Conservation (phyloP, 2,797 vertebrate genomes). For the Pseudochirops corinnae region DNA sequence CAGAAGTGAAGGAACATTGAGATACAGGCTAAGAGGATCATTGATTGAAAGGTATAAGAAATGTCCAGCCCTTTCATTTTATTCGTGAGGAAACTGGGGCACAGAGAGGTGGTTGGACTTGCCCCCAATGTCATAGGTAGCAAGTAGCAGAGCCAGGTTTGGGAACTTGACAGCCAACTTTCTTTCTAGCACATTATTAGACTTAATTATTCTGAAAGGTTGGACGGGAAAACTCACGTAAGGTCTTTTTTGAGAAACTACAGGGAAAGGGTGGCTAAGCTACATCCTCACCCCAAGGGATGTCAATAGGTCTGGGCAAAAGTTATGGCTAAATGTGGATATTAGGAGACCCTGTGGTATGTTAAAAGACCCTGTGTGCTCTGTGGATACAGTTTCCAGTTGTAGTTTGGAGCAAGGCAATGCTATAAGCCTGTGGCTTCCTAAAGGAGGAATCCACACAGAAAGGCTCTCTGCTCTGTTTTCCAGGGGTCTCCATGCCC, state of each 20-base stretch:
- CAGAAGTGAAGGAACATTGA: neutral
- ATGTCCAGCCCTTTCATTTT: neutral
- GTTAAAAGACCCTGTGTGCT: neutral
- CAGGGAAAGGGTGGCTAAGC: neutral
- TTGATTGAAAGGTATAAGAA: neutral
- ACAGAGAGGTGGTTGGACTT: neutral
- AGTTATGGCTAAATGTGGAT: neutral
- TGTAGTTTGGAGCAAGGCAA: neutral
- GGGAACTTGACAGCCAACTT: neutral
- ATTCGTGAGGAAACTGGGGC: neutral
- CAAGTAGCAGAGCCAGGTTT: neutral
- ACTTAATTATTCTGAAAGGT: conserved; percentile 8
- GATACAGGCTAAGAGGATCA: neutral
- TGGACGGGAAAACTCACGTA: conserved; percentile 7
- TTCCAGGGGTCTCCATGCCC: conserved; percentile 69
- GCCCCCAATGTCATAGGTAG: too few relatives aligned
- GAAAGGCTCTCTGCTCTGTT: conserved; percentile 57
- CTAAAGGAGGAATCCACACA: neutral
- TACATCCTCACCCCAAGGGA: neutral
- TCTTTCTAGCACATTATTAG: neutral
- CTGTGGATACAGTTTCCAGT: neutral
- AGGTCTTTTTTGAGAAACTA: neutral
- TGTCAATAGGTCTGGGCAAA: neutral
- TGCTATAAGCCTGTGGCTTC: neutral
- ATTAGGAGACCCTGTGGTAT: neutral